phyloP scores from a whole-genome alignment of 2,113 vertebrate genomes.

The Myxocyprinus asiaticus region DNA sequence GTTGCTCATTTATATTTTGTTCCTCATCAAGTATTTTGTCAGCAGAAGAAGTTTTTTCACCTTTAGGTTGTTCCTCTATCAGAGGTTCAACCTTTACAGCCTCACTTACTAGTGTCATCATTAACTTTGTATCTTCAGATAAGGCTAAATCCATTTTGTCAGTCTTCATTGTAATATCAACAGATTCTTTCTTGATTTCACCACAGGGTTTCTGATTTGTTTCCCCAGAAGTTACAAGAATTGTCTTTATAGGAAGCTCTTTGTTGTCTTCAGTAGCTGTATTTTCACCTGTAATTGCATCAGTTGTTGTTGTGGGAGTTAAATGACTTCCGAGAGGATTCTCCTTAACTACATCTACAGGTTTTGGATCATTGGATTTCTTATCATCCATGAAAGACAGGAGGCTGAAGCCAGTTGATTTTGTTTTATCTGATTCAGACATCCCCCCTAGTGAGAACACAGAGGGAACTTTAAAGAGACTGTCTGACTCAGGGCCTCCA shows the following conservation, averaged over 20 bases:
- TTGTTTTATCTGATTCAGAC: slow-evolving; percentile 69
- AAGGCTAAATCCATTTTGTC: not conserved
- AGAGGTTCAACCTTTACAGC: not conserved
- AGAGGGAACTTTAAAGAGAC: slow-evolving; percentile 80
- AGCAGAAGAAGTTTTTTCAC: slow-evolving; percentile 26
- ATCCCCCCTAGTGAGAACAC: slow-evolving; percentile 75
- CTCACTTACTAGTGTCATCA: not conserved
- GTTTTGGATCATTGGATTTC: slow-evolving; percentile 58
- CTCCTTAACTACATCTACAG: slow-evolving; percentile 38
- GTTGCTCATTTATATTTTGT: slow-evolving; percentile 7
- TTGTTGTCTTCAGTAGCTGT: not conserved
- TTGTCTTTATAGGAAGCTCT: slow-evolving; percentile 17
- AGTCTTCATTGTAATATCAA: slow-evolving; percentile 1
- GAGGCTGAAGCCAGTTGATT: slow-evolving; percentile 78
- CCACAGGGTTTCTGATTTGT: not conserved
- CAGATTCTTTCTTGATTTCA: slow-evolving; percentile 15
- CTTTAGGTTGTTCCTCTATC: slow-evolving; percentile 12
- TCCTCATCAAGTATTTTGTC: slow-evolving; percentile 5
- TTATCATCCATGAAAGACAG: slow-evolving; percentile 81
- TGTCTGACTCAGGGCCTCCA: slow-evolving; percentile 66
- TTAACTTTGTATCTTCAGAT: not conserved
- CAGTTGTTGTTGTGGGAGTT: slow-evolving; percentile 9
- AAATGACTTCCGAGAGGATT: slow-evolving; percentile 14
- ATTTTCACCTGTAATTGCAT: slow-evolving; percentile 30
- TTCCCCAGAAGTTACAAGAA: not conserved